These are phyloP conservation scores for Metacarcinus magister DNA, from an alignment of 2,888 invertebrate species.

Conservation along the genomic window DNA sequence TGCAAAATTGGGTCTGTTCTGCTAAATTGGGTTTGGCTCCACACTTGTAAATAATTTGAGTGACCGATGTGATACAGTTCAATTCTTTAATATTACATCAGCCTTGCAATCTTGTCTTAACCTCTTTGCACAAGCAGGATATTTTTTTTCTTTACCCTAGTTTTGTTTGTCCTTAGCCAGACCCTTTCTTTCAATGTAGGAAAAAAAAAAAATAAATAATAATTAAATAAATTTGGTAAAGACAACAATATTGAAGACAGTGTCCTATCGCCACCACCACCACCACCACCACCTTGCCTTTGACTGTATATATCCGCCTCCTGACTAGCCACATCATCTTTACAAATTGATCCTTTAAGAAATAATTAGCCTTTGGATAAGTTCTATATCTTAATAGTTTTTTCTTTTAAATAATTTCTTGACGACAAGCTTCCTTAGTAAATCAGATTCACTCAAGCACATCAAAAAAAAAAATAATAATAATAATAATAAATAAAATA, in stretches of 20 bases:
- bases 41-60: neutral
- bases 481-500: neutral
- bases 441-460: neutral
- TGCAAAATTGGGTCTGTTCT: too few relatives aligned
- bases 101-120: neutral
- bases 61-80: neutral
- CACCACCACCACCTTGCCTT: neutral
- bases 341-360: neutral
- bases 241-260: neutral
- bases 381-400: neutral
- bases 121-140: neutral
- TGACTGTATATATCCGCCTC: neutral
- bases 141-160: too few relatives aligned
- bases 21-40: neutral
- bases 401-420: neutral
- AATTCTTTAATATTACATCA: neutral
- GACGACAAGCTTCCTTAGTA: neutral
- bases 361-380: neutral
- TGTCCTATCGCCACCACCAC: neutral
- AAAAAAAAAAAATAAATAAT: too few relatives aligned
- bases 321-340: neutral
- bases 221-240: neutral
- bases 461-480: neutral
- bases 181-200: too few relatives aligned
- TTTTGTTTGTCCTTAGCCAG: too few relatives aligned